Percentiles rank a stretch among this genome's conserved stretches.
Conservation (phyloP, 1,140 invertebrate species). For the Drosophila saltans region DNA sequence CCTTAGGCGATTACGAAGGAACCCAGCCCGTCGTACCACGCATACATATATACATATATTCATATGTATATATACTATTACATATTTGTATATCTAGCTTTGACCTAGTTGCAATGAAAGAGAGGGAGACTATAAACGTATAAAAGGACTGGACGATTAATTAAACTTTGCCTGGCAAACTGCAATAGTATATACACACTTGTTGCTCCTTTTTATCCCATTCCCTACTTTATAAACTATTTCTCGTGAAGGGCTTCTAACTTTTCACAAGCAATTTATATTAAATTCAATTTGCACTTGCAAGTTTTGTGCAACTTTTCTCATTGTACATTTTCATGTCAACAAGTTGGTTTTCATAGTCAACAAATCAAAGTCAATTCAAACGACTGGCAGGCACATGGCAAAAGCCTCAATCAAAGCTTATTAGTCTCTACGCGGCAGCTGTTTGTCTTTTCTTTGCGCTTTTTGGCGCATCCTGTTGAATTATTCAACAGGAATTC, state of each 20-base stretch:
- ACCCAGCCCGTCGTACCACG: constrained; percentile 15
- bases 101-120: constrained; percentile 51
- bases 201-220: constrained; percentile 14
- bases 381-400: constrained; percentile 69
- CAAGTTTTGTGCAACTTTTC: constrained; percentile 30
- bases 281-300: constrained; percentile 34
- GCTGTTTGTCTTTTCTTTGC: constrained; percentile 53
- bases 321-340: constrained; percentile 15
- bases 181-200: constrained; percentile 19
- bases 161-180: constrained; percentile 42
- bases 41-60: background rate
- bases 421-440: constrained; percentile 55
- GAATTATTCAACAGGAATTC: constrained; percentile 72
- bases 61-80: no score
- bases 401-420: constrained; percentile 69
- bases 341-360: constrained; percentile 23
- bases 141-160: constrained; percentile 28
- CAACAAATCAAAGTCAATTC: constrained; percentile 58
- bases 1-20: constrained; percentile 61
- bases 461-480: constrained; percentile 53
- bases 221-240: constrained; percentile 6
- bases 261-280: constrained; percentile 22
- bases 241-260: constrained; percentile 11
- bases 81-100: constrained; percentile 23
- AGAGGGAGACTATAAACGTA: background rate